Percentiles rank a stretch among this genome's conserved stretches.
These are phyloP conservation scores for Nomada goodeniana DNA, from an alignment of 2,888 invertebrate genomes.

Conservation along the genomic window DNA sequence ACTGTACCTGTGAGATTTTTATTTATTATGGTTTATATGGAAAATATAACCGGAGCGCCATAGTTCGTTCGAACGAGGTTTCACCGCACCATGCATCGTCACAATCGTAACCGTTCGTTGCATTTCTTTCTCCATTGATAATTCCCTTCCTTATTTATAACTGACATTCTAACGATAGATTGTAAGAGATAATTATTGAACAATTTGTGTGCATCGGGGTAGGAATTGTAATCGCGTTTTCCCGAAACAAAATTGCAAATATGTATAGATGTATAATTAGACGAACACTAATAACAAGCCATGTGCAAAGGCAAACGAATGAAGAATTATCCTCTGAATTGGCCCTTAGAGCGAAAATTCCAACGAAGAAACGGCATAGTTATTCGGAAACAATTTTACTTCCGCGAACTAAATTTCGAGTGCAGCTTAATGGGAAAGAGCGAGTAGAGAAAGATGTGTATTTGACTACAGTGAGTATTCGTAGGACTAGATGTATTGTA, in stretches of 20 bases:
- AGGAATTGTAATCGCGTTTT: neutral
- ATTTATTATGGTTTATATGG: too few species aligned
- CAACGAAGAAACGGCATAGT: slow-evolving; percentile 20
- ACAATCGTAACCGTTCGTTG: too few species aligned
- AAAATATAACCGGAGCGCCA: too few species aligned
- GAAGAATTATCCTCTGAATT: neutral
- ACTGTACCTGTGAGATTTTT: too few species aligned
- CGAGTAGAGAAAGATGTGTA: slow-evolving; percentile 86
- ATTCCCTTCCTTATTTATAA: neutral
- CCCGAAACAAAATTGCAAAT: neutral
- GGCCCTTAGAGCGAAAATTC: neutral
- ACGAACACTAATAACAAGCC: slow-evolving; percentile 26
- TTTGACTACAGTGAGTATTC: slow-evolving; percentile 85
- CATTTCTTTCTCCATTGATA: too few species aligned
- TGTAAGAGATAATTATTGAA: neutral
- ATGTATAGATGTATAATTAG: slow-evolving; percentile 29
- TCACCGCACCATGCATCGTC: too few species aligned
- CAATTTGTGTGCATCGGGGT: neutral
- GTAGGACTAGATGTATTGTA: neutral
- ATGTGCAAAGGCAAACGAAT: neutral
- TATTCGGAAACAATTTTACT: slow-evolving; percentile 87
- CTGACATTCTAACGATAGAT: neutral
- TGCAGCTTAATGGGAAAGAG: slow-evolving; percentile 85
- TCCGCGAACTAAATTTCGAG: slow-evolving; percentile 89
- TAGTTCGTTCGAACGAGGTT: too few species aligned